phyloP scores from a whole-genome alignment of 1,140 invertebrate genomes.

The Andricus grossulariae region DNA sequence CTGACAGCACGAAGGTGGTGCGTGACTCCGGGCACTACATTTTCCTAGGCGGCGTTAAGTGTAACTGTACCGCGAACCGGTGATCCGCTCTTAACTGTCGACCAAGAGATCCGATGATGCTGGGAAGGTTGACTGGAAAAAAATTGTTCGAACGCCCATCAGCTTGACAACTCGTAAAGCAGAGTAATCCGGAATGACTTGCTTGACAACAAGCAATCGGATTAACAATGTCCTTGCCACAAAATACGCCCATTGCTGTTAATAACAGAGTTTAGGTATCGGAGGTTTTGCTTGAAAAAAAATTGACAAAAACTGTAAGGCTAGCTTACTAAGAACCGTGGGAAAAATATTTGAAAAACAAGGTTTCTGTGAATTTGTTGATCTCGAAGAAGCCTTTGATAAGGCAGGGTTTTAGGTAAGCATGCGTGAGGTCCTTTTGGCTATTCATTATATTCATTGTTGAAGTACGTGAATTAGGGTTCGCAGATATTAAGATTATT shows the following conservation, averaged over 20 bases:
- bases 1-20: constrained; percentile 50
- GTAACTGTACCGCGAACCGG: constrained; percentile 46
- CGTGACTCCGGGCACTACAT: constrained; percentile 53
- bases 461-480: too few relatives aligned
- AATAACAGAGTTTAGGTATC: neutral
- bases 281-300: neutral
- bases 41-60: constrained; percentile 48
- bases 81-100: constrained; percentile 6
- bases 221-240: neutral
- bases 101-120: constrained; percentile 16
- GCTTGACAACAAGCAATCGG: neutral
- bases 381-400: too few relatives aligned
- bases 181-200: neutral
- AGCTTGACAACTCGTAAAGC: constrained; percentile 19
- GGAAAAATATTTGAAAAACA: neutral
- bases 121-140: neutral
- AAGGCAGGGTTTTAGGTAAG: too few relatives aligned
- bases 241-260: neutral
- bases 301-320: neutral
- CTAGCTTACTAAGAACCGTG: too few relatives aligned
- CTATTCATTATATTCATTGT: too few relatives aligned
- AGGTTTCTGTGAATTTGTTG: neutral
- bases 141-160: neutral
- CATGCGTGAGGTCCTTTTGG: too few relatives aligned
- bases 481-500: too few relatives aligned